A percentile compares a stretch with the other conserved stretches of the same genome.
Evolutionary conservation across 2,797 vertebrate species (phyloP).

Genomic region (Falco novaeseelandiae): DNA sequence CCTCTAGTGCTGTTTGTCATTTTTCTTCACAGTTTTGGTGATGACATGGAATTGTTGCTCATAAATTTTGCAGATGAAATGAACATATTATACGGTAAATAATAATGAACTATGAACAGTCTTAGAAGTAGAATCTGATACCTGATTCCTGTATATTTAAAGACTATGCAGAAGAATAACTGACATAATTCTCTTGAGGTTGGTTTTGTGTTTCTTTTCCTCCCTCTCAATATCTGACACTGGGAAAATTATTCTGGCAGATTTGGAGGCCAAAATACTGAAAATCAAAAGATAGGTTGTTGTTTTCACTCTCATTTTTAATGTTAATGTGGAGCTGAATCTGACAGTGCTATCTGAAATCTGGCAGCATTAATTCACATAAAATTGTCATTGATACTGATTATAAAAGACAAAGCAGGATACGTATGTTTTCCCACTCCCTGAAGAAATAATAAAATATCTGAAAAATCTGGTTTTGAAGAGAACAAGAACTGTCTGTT

Average conservation of each 20-base stretch:
- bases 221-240: background rate
- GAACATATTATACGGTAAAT: background rate
- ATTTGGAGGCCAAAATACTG: conserved; percentile 76
- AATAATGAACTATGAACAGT: background rate
- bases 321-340: background rate
- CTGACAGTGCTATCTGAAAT: background rate
- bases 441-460: background rate
- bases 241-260: conserved; percentile 81
- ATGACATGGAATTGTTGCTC: background rate
- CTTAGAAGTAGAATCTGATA: background rate
- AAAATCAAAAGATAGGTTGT: conserved; percentile 68
- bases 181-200: background rate
- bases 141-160: background rate
- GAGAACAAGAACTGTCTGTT: background rate
- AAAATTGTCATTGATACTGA: background rate
- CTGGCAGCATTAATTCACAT: background rate
- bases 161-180: background rate
- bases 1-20: background rate
- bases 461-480: background rate
- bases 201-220: background rate
- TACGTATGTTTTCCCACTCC: background rate
- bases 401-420: background rate
- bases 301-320: background rate
- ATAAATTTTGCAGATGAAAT: background rate
- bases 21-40: background rate